phyloP scores from a whole-genome alignment of 2,797 vertebrate genomes.

The Chlorospingus semifuscus region DNA sequence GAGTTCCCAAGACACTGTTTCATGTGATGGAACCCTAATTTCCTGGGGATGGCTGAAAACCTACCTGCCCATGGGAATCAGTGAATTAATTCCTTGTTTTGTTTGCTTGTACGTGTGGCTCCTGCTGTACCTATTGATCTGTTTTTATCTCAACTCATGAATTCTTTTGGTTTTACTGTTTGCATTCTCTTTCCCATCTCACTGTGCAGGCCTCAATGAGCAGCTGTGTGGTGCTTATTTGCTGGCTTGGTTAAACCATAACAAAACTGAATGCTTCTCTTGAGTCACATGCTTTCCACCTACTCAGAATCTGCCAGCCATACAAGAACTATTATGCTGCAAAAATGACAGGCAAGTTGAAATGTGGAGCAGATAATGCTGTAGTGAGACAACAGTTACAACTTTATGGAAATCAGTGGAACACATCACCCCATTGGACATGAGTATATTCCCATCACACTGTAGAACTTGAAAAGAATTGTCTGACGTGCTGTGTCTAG shows the following conservation, averaged over 20 bases:
- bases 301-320: background rate
- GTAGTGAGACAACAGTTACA: background rate
- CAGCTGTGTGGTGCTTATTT: background rate
- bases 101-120: background rate
- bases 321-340: background rate
- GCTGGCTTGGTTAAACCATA: background rate
- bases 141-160: background rate
- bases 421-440: background rate
- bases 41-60: background rate
- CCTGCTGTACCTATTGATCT: background rate
- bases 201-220: fast-evolving
- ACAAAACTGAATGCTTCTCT: background rate
- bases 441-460: background rate
- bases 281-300: background rate
- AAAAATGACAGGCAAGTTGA: background rate
- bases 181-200: background rate
- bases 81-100: background rate
- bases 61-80: background rate
- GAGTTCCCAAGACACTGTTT: background rate
- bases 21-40: background rate
- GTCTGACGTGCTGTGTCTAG: background rate
- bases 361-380: background rate
- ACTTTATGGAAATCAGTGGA: background rate
- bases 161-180: background rate
- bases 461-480: background rate